These are phyloP conservation scores for Jordanella pulchra DNA, from an alignment of 2,797 vertebrate species.

Conservation along the genomic window DNA sequence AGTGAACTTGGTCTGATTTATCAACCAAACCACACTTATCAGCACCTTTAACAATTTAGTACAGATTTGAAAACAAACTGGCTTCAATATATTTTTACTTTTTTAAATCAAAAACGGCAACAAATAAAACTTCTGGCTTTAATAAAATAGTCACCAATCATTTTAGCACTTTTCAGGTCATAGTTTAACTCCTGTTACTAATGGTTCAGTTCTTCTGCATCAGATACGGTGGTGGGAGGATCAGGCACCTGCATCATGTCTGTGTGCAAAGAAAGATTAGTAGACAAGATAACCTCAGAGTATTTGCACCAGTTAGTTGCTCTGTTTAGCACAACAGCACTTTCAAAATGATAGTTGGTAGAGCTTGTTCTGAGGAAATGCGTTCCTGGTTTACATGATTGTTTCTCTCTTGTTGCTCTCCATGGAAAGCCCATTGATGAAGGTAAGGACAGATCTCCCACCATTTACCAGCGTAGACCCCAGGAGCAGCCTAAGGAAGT, in stretches of 20 bases:
- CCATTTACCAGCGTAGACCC: neutral
- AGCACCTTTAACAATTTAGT: too few species aligned
- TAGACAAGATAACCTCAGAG: too few species aligned
- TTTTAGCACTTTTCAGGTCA: neutral
- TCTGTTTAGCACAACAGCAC: too few species aligned
- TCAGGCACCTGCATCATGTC: too few species aligned
- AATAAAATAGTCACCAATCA: neutral
- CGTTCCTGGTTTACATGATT: conserved; percentile 6
- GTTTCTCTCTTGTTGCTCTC: conserved; percentile 53
- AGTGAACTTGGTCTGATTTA: too few species aligned
- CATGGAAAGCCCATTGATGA: conserved; percentile 40
- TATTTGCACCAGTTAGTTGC: too few species aligned
- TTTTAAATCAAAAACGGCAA: neutral
- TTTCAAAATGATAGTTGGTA: neutral
- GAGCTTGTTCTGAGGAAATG: neutral
- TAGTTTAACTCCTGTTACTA: too few species aligned
- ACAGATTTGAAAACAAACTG: too few species aligned
- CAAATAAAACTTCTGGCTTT: neutral
- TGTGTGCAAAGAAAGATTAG: too few species aligned
- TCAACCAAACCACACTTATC: too few species aligned
- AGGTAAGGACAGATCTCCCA: conserved; percentile 60
- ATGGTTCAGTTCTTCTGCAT: too few species aligned
- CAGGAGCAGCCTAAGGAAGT: neutral
- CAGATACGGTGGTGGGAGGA: too few species aligned
- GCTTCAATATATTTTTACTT: neutral